Base-by-base conservation (phyloP, 2,888 invertebrate species). In the Amphimallon solstitiale region DNA sequence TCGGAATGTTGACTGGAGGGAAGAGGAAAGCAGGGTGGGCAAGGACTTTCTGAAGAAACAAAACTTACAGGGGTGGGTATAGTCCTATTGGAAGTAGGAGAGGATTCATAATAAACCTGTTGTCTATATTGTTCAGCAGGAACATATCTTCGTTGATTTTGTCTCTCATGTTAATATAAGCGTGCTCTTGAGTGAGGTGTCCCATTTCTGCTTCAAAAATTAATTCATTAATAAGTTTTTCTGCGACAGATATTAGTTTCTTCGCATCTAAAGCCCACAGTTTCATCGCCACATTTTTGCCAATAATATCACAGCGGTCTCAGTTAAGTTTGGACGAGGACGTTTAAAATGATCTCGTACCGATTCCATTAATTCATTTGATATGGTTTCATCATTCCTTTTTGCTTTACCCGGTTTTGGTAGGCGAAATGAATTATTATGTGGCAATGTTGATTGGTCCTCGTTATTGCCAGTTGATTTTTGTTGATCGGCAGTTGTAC, bases 321-420 rank as follows among this genome's bases (percentile, higher is more conserved):
- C 67, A 68, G 63, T 37, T 63, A 56, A 40, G 48, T 43, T 29
- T 51, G 51, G 21, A 45, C 65, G 63, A 65, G 66, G 66, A 60
- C 68, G 65, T 56, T 69, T 69, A 49, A 69, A 69, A 65, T 70
- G 68, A 52, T 70, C 62, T 56, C 63, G 67, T 49, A 68, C 69
- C 34, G 68, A 68, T 63, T 63, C 62, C 62, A 63, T 63, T 48
- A 66, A 51, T 43, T 68, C 68, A 67, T 62, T 70, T 38, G 68
- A 43, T 66, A 71, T 52, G 40, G 63, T 38, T 65, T 66, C 65
- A 69, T n/a, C n/a, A n/a, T n/a, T n/a, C n/a, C n/a, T n/a, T n/a
- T n/a, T n/a, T n/a, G n/a, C n/a, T n/a, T n/a, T n/a, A n/a, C n/a
- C n/a, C n/a, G n/a, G n/a, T n/a, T n/a, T n/a, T n/a, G n/a, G n/a